A percentile compares a stretch with the other conserved stretches of the same genome.
Evolutionary conservation across 2,888 invertebrate genomes (phyloP).

Genomic region (Lasioglossum malachurum): DNA sequence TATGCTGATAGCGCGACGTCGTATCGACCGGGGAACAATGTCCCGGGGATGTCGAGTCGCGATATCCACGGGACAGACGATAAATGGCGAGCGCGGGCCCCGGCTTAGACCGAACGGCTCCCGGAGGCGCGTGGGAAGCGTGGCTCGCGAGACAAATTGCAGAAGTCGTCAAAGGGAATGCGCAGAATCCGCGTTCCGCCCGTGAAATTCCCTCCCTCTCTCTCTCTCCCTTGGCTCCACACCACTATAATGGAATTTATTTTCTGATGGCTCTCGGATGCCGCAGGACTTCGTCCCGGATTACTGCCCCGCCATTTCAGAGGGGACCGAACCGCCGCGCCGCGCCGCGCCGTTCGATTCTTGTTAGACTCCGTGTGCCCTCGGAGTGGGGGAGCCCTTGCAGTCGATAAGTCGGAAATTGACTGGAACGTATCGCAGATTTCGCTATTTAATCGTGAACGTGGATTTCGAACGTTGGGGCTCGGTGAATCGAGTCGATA

Average conservation of each 20-base stretch:
- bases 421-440: not conserved
- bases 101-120: constrained; percentile 41
- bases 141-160: constrained; percentile 67
- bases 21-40: constrained; percentile 38
- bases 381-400: not conserved
- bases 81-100: constrained; percentile 29
- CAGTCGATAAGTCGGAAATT: not conserved
- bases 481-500: not conserved
- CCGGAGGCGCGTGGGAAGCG: constrained; percentile 66
- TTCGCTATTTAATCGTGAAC: not conserved
- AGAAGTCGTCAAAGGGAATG: constrained; percentile 64
- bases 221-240: not conserved
- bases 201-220: constrained; percentile 45
- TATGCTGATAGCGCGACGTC: constrained; percentile 25
- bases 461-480: not conserved
- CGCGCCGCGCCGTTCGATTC: not conserved
- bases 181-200: constrained; percentile 46
- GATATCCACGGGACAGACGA: constrained; percentile 18
- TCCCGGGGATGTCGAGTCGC: not conserved
- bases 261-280: constrained; percentile 11
- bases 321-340: not conserved
- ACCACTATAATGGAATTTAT: constrained; percentile 26
- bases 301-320: not conserved
- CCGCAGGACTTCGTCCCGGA: constrained; percentile 2
- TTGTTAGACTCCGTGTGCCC: not conserved